Conservation (phyloP, 2,113 vertebrate species). For the Hemiscyllium ocellatum region DNA sequence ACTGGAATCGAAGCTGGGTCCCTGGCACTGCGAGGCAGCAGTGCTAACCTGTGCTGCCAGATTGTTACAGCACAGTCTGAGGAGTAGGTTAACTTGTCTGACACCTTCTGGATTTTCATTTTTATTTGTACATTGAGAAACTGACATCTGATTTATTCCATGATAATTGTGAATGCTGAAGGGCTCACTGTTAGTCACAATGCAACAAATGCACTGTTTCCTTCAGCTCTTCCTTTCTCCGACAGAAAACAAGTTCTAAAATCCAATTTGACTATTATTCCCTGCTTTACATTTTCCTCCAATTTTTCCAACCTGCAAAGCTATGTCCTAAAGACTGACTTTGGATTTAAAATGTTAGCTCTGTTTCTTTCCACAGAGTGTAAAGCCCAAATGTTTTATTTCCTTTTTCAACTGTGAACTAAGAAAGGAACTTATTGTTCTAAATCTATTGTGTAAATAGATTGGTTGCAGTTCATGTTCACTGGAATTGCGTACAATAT, state of each 20-base stretch:
- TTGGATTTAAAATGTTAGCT: no score
- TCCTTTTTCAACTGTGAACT: no score
- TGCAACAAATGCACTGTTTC: background rate
- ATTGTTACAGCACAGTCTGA: background rate
- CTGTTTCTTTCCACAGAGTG: no score
- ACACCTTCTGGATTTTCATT: background rate
- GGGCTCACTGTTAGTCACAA: background rate
- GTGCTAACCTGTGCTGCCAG: no score
- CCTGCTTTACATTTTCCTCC: background rate
- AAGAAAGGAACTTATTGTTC: no score
- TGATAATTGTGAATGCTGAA: background rate
- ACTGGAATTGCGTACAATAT: no score
- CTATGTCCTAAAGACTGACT: no score
- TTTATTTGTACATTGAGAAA: background rate
- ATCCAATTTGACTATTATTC: background rate
- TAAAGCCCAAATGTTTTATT: no score
- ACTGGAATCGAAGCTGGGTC: no score
- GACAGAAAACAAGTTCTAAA: background rate
- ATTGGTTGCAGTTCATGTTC: no score
- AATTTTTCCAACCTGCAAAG: background rate
- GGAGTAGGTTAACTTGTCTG: background rate
- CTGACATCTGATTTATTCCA: background rate
- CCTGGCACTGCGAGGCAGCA: no score
- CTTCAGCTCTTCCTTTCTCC: background rate
- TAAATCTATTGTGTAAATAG: no score